Conservation (phyloP, 2,888 invertebrate genomes). For the Cephus pygmeus region DNA sequence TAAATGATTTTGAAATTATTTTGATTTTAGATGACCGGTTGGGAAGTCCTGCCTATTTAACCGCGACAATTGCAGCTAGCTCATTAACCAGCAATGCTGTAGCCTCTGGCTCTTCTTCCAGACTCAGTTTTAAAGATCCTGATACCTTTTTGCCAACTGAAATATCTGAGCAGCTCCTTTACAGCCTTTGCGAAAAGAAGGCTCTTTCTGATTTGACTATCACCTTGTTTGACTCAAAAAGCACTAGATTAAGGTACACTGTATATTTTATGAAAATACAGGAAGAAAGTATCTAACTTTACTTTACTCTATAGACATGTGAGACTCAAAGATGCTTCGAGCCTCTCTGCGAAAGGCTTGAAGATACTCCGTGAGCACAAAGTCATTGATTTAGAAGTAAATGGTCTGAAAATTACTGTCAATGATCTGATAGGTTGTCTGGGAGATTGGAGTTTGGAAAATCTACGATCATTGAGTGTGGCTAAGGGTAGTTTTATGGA, state of each 20-base stretch:
- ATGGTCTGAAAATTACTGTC: conserved; percentile 70
- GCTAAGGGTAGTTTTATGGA: conserved; percentile 73
- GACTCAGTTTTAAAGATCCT: conserved; percentile 67
- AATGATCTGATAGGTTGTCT: conserved; percentile 75
- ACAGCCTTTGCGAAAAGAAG: conserved; percentile 70
- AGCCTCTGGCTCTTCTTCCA: conserved; percentile 42
- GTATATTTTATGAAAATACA: not conserved
- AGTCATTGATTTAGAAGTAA: conserved; percentile 72
- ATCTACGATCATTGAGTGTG: conserved; percentile 73
- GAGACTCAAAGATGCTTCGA: conserved; percentile 71
- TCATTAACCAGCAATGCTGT: conserved; percentile 34
- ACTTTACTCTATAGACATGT: conserved; percentile 65
- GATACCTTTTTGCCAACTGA: conserved; percentile 71
- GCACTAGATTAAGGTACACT: conserved; percentile 70
- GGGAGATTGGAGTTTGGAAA: conserved; percentile 74
- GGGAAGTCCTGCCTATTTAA: conserved; percentile 6
- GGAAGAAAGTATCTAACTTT: not conserved
- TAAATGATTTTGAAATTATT: not conserved
- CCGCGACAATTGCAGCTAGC: conserved; percentile 7
- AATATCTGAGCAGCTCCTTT: conserved; percentile 71
- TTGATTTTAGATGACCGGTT: conserved; percentile 13
- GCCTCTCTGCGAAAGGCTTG: conserved; percentile 71
- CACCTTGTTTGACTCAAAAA: conserved; percentile 71
- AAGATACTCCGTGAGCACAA: conserved; percentile 73
- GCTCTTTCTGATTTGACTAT: conserved; percentile 72